A percentile compares a stretch with the other conserved stretches of the same genome.
These are phyloP conservation scores for Thaleichthys pacificus DNA, from an alignment of 2,797 vertebrate genomes.

Conservation along the genomic window DNA sequence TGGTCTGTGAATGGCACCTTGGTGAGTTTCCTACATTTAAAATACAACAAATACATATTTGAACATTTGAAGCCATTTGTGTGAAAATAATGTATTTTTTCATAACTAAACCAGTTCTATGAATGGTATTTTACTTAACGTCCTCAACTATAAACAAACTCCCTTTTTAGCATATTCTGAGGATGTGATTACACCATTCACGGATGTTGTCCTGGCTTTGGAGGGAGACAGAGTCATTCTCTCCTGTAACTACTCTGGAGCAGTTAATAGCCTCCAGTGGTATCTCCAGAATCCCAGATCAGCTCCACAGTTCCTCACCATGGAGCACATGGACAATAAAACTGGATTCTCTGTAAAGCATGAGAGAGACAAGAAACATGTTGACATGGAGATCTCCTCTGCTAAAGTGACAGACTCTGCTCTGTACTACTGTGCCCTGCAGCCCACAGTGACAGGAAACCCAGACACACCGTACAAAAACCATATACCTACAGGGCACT, in stretches of 20 bases:
- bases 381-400: constrained; percentile 9
- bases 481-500: neutral
- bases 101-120: neutral
- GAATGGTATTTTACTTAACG: neutral
- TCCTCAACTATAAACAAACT: neutral
- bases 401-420: neutral
- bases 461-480: neutral
- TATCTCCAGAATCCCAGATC: neutral
- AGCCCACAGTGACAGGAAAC: constrained; percentile 4
- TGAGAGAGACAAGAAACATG: neutral
- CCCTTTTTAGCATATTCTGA: neutral
- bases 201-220: neutral
- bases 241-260: neutral
- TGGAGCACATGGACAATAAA: neutral
- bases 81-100: neutral
- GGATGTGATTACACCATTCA: neutral
- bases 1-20: neutral
- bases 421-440: neutral
- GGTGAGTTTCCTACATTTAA: neutral
- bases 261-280: neutral
- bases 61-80: neutral
- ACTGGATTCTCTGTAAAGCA: neutral
- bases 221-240: neutral
- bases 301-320: neutral
- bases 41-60: neutral